These are phyloP conservation scores for Centrocercus urophasianus DNA, from an alignment of 2,113 vertebrate species.

Conservation along the genomic window DNA sequence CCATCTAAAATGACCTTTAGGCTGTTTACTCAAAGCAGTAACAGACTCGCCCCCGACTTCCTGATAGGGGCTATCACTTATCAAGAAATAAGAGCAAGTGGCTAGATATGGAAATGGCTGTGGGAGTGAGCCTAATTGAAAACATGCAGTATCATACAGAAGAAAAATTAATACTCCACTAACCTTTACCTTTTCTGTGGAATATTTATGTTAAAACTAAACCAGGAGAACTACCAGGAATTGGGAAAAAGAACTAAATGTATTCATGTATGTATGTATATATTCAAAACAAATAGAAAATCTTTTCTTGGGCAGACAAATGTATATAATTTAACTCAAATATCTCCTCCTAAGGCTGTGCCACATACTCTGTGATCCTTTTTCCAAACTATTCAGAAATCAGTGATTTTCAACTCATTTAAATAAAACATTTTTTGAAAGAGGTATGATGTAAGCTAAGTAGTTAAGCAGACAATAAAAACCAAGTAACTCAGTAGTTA, in stretches of 20 bases:
- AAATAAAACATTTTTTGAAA: background rate
- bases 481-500: background rate
- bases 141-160: background rate
- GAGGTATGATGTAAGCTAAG: background rate
- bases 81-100: slow-evolving; percentile 69
- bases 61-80: slow-evolving; percentile 63
- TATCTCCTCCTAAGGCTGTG: background rate
- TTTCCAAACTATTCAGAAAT: slow-evolving; percentile 1
- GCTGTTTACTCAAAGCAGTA: slow-evolving; percentile 70
- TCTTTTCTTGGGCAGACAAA: background rate
- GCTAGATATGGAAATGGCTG: slow-evolving; percentile 68
- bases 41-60: slow-evolving; percentile 69
- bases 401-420: background rate
- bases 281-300: background rate
- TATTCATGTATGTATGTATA: background rate
- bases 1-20: slow-evolving; percentile 73
- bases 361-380: background rate
- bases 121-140: slow-evolving; percentile 64
- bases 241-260: background rate
- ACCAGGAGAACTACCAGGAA: slow-evolving; percentile 6
- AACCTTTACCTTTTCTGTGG: slow-evolving; percentile 49
- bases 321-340: background rate
- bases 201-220: slow-evolving; percentile 3
- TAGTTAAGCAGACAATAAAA: background rate
- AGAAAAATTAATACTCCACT: background rate